phyloP scores from a whole-genome alignment of 2,113 vertebrate species.

The Python bivittatus region DNA sequence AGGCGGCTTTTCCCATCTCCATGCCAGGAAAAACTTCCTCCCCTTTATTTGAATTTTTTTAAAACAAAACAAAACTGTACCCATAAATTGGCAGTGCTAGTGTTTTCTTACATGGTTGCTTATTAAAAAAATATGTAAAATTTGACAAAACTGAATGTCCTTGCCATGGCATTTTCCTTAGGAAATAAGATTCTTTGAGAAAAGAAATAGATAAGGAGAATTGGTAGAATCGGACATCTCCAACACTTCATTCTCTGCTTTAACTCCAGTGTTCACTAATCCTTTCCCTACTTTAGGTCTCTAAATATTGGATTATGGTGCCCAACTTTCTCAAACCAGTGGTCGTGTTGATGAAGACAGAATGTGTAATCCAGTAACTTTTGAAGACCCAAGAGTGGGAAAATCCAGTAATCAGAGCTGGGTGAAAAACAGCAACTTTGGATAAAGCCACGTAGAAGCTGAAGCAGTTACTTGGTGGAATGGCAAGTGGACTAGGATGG shows the following conservation, averaged over 20 bases:
- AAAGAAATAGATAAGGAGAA: not conserved
- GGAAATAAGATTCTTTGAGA: not conserved
- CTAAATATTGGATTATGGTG: not conserved
- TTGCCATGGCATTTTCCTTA: not conserved
- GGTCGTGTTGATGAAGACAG: not conserved
- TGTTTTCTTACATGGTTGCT: not conserved
- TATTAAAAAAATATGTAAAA: not conserved
- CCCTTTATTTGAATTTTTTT: not conserved
- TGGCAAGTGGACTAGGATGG: not conserved
- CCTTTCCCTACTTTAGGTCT: not conserved
- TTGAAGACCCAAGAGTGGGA: not conserved
- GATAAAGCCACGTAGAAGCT: not conserved
- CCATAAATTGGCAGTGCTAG: not conserved
- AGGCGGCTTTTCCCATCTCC: not conserved
- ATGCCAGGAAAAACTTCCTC: constrained; percentile 4
- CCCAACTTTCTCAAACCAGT: not conserved
- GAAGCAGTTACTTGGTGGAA: not conserved
- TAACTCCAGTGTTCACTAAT: not conserved
- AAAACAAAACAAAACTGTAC: not conserved
- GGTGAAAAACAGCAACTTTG: not conserved
- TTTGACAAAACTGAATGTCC: not conserved
- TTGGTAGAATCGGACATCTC: not conserved
- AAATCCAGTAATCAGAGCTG: not conserved
- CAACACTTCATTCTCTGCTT: not conserved
- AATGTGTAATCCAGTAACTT: not conserved